Conservation (phyloP, 2,797 vertebrate species). For the Protosalanx chinensis region DNA sequence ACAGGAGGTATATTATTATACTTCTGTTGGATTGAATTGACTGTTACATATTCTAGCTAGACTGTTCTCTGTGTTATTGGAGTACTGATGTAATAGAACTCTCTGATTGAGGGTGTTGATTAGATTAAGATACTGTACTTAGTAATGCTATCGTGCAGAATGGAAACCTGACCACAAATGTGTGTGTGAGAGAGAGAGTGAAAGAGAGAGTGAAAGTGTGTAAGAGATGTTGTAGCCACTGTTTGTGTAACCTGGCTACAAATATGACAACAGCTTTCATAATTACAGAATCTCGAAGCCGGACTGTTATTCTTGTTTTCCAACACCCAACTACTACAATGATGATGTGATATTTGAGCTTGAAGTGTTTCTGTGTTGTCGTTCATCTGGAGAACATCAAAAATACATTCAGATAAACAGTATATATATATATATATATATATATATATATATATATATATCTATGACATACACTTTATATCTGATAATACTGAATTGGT, state of each 20-base stretch:
- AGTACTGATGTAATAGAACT: slow-evolving; percentile 36
- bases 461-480: slow-evolving; percentile 31
- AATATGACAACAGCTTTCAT: background rate
- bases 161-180: slow-evolving; percentile 32
- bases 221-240: background rate
- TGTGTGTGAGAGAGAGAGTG: too few relatives aligned
- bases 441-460: background rate
- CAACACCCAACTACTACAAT: slow-evolving; percentile 1
- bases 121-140: slow-evolving; percentile 27
- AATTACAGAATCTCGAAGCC: slow-evolving; percentile 7
- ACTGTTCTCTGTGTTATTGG: slow-evolving; percentile 69
- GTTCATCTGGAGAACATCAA: slow-evolving; percentile 24
- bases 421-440: background rate
- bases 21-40: slow-evolving; percentile 62
- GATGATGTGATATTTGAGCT: slow-evolving; percentile 12
- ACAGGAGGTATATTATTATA: slow-evolving; percentile 12
- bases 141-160: slow-evolving; percentile 9
- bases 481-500: slow-evolving; percentile 33
- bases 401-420: slow-evolving; percentile 26
- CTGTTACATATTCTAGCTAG: slow-evolving; percentile 66
- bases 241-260: background rate
- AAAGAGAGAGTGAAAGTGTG: too few relatives aligned
- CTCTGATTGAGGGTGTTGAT: slow-evolving; percentile 17
- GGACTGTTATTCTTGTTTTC: slow-evolving; percentile 12
- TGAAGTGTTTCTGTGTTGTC: slow-evolving; percentile 32